These are phyloP conservation scores for Pyrrhia umbra DNA, from an alignment of 2,888 invertebrate genomes.

Conservation along the genomic window DNA sequence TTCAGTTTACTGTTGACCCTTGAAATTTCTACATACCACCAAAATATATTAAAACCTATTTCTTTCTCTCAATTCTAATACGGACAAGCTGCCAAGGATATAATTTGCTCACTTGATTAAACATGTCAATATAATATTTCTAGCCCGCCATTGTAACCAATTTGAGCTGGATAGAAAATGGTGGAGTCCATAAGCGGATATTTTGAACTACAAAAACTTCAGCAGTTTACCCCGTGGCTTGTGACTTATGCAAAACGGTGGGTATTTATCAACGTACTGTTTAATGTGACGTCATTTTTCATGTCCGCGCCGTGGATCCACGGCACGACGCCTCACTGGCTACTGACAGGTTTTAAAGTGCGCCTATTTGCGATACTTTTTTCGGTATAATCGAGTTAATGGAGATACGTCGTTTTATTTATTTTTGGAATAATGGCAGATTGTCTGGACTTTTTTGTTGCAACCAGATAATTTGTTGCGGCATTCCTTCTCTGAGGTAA, in stretches of 20 bases:
- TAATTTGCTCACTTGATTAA: neutral
- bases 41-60: too few species aligned
- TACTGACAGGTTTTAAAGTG: slow-evolving; percentile 43
- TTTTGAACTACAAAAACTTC: slow-evolving; percentile 54
- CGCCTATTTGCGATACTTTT: slow-evolving; percentile 36
- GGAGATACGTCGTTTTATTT: neutral
- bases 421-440: neutral
- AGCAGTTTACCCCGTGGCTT: slow-evolving; percentile 48
- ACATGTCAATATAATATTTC: neutral
- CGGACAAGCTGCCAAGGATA: too few species aligned
- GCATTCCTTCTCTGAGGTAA: too few species aligned
- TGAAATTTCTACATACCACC: too few species aligned
- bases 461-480: too few species aligned
- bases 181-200: slow-evolving; percentile 32
- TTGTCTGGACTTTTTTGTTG: too few species aligned
- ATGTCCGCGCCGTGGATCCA: slow-evolving; percentile 45
- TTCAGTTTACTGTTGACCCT: too few species aligned
- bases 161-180: slow-evolving; percentile 20
- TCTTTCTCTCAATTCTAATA: too few species aligned
- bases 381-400: slow-evolving; percentile 9
- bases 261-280: slow-evolving; percentile 50
- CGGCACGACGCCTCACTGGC: slow-evolving; percentile 40
- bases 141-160: neutral
- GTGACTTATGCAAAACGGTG: slow-evolving; percentile 55
- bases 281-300: slow-evolving; percentile 56